A percentile compares a stretch with the other conserved stretches of the same genome.
Evolutionary conservation across 2,888 invertebrate species (phyloP).

Genomic region (Blastobasis lacticolella): DNA sequence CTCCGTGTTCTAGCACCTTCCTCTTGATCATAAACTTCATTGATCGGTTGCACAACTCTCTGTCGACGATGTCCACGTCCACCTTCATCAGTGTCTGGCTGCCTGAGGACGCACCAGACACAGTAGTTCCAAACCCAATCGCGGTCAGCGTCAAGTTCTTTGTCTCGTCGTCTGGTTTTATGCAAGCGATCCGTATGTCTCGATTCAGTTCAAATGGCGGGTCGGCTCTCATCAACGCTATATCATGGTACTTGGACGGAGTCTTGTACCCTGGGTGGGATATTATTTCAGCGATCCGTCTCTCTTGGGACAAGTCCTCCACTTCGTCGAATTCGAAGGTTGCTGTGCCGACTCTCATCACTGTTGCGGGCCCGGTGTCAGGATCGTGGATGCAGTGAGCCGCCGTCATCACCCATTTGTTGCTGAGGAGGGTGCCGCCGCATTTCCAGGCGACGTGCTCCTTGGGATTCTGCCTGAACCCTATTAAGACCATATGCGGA

Average conservation of each 20-base stretch:
- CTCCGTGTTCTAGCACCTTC: slow-evolving; percentile 43
- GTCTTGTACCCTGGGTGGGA: slow-evolving; percentile 73
- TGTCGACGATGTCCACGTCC: slow-evolving; percentile 51
- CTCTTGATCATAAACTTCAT: slow-evolving; percentile 52
- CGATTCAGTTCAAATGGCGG: slow-evolving; percentile 60
- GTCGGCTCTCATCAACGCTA: slow-evolving; percentile 76
- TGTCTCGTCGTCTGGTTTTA: slow-evolving; percentile 45
- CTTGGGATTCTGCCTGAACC: slow-evolving; percentile 28
- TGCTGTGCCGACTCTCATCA: slow-evolving; percentile 70
- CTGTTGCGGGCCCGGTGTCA: slow-evolving; percentile 60
- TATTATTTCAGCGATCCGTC: slow-evolving; percentile 51
- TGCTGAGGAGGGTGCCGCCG: slow-evolving; percentile 57
- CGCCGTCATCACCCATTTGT: slow-evolving; percentile 59
- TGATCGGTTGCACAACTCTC: slow-evolving; percentile 44
- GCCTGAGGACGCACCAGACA: slow-evolving; percentile 47
- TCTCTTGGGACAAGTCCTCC: slow-evolving; percentile 67
- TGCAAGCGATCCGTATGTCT: slow-evolving; percentile 77
- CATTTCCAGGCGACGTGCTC: slow-evolving; percentile 51
- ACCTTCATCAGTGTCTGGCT: slow-evolving; percentile 67
- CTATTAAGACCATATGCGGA: slow-evolving; percentile 78
- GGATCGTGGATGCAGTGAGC: slow-evolving; percentile 60
- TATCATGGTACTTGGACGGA: slow-evolving; percentile 76
- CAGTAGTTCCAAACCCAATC: slow-evolving; percentile 77
- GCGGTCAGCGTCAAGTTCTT: slow-evolving; percentile 59
- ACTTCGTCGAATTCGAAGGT: slow-evolving; percentile 65